Evolutionary conservation across 2,797 vertebrate genomes (phyloP).

Genomic region (Coluber constrictor): DNA sequence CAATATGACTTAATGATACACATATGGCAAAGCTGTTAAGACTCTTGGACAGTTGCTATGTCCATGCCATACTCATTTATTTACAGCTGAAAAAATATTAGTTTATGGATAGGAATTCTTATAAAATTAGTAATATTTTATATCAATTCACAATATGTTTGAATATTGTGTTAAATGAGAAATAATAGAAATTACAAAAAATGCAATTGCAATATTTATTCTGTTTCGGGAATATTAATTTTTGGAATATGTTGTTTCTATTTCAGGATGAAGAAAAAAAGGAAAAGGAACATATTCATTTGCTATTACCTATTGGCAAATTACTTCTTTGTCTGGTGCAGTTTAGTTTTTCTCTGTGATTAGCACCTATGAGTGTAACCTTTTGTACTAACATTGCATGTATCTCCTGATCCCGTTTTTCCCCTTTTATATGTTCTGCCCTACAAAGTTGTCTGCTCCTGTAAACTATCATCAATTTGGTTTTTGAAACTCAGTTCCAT

Average conservation of each 20-base stretch:
- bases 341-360: background rate
- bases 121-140: background rate
- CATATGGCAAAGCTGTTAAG: background rate
- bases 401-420: background rate
- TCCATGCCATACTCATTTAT: background rate
- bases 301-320: background rate
- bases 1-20: background rate
- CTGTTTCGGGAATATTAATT: background rate
- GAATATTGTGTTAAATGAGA: background rate
- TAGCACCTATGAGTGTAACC: background rate
- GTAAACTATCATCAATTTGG: background rate
- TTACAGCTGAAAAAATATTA: background rate
- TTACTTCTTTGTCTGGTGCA: background rate
- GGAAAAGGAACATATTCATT: background rate
- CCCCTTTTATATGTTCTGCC: background rate
- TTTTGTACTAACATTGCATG: background rate
- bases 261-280: background rate
- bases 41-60: background rate
- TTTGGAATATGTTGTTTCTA: background rate
- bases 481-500: background rate
- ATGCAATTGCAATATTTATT: background rate
- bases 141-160: background rate
- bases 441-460: background rate
- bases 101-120: background rate
- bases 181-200: background rate